phyloP scores from a whole-genome alignment of 2,888 invertebrate species.

The Monochamus alternatus region DNA sequence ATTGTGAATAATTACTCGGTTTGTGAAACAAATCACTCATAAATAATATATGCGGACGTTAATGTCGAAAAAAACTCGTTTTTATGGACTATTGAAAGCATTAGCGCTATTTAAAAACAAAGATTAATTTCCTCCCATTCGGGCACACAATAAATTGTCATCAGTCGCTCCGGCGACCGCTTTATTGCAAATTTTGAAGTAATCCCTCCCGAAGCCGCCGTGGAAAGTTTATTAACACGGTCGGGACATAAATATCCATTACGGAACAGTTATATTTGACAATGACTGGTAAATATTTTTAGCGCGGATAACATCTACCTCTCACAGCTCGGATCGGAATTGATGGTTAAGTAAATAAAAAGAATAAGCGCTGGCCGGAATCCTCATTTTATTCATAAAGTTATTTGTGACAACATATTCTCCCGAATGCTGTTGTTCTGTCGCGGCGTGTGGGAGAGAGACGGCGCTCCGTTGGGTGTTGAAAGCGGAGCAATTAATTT shows the following conservation, averaged over 20 bases:
- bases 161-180: conserved; percentile 17
- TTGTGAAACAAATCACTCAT: conserved; percentile 38
- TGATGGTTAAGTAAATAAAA: conserved; percentile 19
- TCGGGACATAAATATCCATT: conserved; percentile 14
- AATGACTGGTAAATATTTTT: conserved; percentile 17
- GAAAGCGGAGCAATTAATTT: conserved; percentile 51
- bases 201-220: conserved; percentile 1
- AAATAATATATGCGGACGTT: conserved; percentile 45
- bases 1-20: conserved; percentile 25
- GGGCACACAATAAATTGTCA: conserved; percentile 32
- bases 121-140: conserved; percentile 36
- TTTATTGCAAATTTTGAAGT: conserved; percentile 19
- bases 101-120: conserved; percentile 38
- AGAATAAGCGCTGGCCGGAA: conserved; percentile 8
- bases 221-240: conserved; percentile 11
- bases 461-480: conserved; percentile 32
- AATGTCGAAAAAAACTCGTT: conserved; percentile 45
- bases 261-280: conserved; percentile 13
- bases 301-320: conserved; percentile 8
- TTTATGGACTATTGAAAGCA: conserved; percentile 45
- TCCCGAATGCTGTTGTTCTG: conserved; percentile 28
- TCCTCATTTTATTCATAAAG: conserved; percentile 39
- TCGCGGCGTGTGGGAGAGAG: conserved; percentile 17
- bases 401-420: conserved; percentile 34
- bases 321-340: background rate